phyloP scores from a whole-genome alignment of 2,797 vertebrate species.

The Scyliorhinus canicula region DNA sequence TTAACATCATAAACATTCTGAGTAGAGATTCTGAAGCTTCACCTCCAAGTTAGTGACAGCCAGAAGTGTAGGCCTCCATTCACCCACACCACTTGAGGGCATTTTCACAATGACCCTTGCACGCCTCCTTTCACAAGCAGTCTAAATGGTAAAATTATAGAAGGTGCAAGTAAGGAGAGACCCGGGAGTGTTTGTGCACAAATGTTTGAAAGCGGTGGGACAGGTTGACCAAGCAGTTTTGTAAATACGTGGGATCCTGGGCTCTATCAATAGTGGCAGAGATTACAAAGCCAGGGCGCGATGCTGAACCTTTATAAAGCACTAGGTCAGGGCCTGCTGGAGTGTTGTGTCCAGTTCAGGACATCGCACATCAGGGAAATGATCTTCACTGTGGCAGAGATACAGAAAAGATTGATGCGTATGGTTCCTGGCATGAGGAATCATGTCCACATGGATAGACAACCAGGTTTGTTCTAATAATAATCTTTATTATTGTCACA shows the following conservation, averaged over 20 bases:
- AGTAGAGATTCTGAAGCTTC: background rate
- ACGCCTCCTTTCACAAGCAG: background rate
- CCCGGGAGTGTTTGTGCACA: background rate
- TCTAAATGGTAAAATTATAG: background rate
- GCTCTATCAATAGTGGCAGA: background rate
- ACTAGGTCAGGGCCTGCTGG: background rate
- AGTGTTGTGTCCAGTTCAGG: no score
- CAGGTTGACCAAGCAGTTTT: background rate
- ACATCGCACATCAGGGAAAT: no score
- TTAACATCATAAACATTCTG: background rate
- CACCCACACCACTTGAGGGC: background rate
- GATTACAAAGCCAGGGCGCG: background rate
- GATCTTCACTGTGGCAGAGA: no score
- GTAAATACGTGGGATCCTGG: background rate
- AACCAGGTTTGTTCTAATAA: no score
- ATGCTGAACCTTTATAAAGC: background rate
- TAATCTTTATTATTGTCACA: no score
- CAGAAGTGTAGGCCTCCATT: background rate
- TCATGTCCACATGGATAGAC: background rate
- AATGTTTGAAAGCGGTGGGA: background rate
- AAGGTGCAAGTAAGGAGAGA: background rate
- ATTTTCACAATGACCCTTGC: background rate
- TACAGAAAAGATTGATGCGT: background rate
- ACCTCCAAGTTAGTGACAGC: background rate
- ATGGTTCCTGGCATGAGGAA: background rate